Conservation (phyloP, 2,113 vertebrate genomes). For the Astur gentilis region DNA sequence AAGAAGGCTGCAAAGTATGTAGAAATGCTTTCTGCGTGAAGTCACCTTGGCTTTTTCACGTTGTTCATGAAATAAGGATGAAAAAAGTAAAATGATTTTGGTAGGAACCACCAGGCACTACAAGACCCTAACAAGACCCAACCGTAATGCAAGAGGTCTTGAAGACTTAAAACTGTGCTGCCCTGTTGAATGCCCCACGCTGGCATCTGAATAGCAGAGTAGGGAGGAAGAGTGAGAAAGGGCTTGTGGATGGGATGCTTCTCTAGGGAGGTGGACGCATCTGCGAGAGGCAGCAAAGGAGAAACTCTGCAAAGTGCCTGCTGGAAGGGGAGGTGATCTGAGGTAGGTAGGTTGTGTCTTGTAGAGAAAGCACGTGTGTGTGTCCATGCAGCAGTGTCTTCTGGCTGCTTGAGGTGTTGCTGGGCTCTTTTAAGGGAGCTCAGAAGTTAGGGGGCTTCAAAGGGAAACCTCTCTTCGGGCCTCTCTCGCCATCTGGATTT, state of each 20-base stretch:
- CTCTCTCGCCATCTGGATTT: neutral
- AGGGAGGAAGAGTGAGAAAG: neutral
- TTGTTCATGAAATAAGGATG: neutral
- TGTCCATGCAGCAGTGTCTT: neutral
- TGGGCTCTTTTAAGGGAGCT: neutral
- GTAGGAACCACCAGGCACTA: neutral
- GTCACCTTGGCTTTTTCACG: neutral
- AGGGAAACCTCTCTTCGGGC: neutral
- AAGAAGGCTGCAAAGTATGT: neutral
- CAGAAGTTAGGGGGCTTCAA: neutral
- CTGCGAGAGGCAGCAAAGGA: neutral
- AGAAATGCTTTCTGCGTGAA: neutral
- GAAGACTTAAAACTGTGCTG: neutral
- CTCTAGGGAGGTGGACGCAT: neutral
- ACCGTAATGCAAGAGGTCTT: neutral
- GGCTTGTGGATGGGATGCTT: neutral
- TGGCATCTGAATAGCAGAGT: neutral
- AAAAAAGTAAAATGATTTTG: neutral
- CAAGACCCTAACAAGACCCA: neutral
- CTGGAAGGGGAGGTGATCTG: neutral
- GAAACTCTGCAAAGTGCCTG: neutral
- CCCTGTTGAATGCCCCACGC: neutral
- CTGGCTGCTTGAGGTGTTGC: neutral
- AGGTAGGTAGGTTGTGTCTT: neutral
- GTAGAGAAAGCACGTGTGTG: accelerated